Evolutionary conservation across 2,113 vertebrate genomes (phyloP).

Genomic region (Odontesthes bonariensis): DNA sequence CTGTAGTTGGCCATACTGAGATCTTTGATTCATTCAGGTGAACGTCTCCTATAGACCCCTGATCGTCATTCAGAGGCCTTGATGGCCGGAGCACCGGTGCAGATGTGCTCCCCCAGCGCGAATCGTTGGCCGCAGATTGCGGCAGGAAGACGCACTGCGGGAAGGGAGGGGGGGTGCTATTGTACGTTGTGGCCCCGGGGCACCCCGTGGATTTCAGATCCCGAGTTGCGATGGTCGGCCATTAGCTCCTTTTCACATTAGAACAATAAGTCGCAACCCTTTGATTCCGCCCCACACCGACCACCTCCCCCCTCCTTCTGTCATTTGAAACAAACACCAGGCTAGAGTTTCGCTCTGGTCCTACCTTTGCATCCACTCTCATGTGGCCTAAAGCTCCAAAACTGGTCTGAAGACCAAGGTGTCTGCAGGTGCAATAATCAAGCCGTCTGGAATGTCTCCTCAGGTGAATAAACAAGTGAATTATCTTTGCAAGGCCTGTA

Average conservation of each 20-base stretch:
- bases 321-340: conserved; percentile 71
- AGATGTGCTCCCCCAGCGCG: conserved; percentile 74
- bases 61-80: conserved; percentile 52
- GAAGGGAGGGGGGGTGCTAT: conserved; percentile 74
- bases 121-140: conserved; percentile 77
- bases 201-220: conserved; percentile 82
- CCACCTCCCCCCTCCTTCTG: conserved; percentile 18
- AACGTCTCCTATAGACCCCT: conserved; percentile 54
- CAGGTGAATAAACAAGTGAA: background rate
- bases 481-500: background rate
- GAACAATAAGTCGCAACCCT: conserved; percentile 85
- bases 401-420: conserved; percentile 36
- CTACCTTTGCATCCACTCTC: conserved; percentile 19
- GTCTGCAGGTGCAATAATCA: conserved; percentile 33
- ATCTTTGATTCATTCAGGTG: conserved; percentile 40
- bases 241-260: conserved; percentile 85
- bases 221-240: conserved; percentile 86
- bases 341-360: conserved; percentile 66
- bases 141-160: conserved; percentile 86
- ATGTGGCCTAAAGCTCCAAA: conserved; percentile 37
- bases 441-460: background rate
- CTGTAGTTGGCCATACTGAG: background rate
- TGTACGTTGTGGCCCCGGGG: conserved; percentile 77
- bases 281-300: conserved; percentile 80
- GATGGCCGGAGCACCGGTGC: conserved; percentile 42